These are phyloP conservation scores for Momotus momota DNA, from an alignment of 2,797 vertebrate genomes.

Conservation along the genomic window DNA sequence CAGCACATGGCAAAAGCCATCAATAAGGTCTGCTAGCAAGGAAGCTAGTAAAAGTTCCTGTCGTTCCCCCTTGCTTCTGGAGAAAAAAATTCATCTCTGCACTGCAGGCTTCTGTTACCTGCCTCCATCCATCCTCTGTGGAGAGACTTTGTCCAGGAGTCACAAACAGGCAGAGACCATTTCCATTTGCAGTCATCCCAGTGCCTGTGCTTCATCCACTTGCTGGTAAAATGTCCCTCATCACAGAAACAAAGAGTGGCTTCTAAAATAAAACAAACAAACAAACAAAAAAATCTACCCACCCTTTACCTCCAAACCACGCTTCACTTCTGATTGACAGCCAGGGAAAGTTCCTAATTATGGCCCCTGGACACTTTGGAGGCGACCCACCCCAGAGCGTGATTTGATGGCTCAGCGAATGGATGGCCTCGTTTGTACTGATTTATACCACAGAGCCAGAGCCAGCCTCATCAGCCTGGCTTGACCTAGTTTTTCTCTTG, in stretches of 20 bases:
- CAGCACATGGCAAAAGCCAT: neutral
- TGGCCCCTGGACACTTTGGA: slow-evolving; percentile 43
- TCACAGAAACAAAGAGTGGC: neutral
- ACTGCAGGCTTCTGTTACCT: neutral
- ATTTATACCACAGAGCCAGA: slow-evolving; percentile 36
- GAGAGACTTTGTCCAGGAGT: neutral
- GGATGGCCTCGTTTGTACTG: slow-evolving; percentile 8
- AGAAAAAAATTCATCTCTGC: neutral
- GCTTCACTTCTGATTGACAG: slow-evolving; percentile 9
- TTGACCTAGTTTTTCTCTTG: slow-evolving; percentile 77
- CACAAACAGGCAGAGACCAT: neutral
- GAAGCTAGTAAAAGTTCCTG: neutral
- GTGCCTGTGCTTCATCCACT: neutral
- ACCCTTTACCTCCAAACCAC: neutral
- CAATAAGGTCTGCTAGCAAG: neutral
- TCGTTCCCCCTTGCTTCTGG: neutral
- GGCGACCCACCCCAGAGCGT: neutral
- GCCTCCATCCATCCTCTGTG: neutral
- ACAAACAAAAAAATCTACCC: neutral
- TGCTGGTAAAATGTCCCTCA: neutral
- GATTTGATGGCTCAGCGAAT: slow-evolving; percentile 30
- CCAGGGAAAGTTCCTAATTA: slow-evolving; percentile 53
- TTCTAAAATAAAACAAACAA: neutral
- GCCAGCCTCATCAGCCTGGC: slow-evolving; percentile 61
- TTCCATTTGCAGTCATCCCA: neutral